Percentiles rank a stretch among this genome's conserved stretches.
Evolutionary conservation across 2,888 invertebrate genomes (phyloP).

Genomic region (Aspidiotus destructor): DNA sequence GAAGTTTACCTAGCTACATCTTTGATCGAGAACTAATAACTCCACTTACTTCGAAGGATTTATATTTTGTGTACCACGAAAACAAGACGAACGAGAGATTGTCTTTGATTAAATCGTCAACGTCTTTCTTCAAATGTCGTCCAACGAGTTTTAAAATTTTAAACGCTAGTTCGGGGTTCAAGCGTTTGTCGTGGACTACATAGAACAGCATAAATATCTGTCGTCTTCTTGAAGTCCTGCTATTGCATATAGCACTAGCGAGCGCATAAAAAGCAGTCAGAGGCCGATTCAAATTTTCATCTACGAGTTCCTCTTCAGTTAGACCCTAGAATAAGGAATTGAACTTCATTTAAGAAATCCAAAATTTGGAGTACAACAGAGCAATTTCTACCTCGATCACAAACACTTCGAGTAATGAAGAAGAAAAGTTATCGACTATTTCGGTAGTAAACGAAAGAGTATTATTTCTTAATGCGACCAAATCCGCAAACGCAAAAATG

Average conservation of each 20-base stretch:
- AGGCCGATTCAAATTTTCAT: conserved; percentile 52
- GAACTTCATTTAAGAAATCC: no score
- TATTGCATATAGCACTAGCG: conserved; percentile 47
- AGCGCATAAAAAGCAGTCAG: conserved; percentile 51
- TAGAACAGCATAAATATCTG: conserved; percentile 49
- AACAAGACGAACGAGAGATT: conserved; percentile 47
- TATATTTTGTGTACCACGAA: conserved; percentile 45
- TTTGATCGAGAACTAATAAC: neutral
- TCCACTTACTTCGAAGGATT: conserved; percentile 22
- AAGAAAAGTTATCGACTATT: neutral
- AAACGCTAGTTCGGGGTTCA: conserved; percentile 41
- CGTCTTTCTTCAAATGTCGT: conserved; percentile 39
- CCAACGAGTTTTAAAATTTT: conserved; percentile 45
- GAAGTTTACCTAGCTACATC: neutral
- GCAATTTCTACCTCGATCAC: neutral
- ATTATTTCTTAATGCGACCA: neutral
- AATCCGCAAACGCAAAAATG: conserved; percentile 13
- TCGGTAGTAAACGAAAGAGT: no score
- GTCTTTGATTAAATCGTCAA: conserved; percentile 40
- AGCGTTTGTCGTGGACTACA: conserved; percentile 47
- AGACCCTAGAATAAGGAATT: neutral
- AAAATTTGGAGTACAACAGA: neutral
- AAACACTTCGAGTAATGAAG: neutral
- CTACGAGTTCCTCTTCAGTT: conserved; percentile 44
- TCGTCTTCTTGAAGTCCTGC: conserved; percentile 47